Conservation (phyloP, 2,113 vertebrate species). For the Clinocottus analis region DNA sequence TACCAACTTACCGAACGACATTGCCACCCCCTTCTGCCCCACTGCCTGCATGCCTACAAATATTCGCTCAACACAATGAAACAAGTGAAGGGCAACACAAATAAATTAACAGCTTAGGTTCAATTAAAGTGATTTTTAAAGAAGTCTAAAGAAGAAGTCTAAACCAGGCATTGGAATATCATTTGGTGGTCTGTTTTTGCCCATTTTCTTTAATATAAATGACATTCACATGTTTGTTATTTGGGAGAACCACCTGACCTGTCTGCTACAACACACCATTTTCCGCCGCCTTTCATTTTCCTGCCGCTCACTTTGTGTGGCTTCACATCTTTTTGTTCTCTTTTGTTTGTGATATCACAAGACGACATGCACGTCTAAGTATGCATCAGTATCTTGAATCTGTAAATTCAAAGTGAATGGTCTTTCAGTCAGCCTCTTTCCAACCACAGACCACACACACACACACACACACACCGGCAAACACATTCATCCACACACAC, state of each 20-base stretch:
- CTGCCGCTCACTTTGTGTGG: background rate
- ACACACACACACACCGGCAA: slow-evolving; percentile 24
- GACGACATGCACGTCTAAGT: slow-evolving; percentile 19
- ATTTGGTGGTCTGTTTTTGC: background rate
- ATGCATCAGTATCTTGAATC: slow-evolving; percentile 50
- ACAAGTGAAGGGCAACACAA: background rate
- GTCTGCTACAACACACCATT: background rate
- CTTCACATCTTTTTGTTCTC: slow-evolving; percentile 32
- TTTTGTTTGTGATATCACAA: background rate
- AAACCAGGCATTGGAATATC: background rate
- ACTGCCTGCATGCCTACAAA: background rate
- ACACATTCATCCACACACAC: slow-evolving; percentile 31
- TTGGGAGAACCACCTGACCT: slow-evolving; percentile 30
- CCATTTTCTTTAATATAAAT: background rate
- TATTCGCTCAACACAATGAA: background rate
- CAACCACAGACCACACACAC: slow-evolving; percentile 74
- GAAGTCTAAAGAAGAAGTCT: background rate
- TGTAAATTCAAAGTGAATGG: slow-evolving; percentile 33
- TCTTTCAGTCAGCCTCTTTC: slow-evolving; percentile 30
- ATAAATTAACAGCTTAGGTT: background rate
- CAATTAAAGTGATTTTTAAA: background rate
- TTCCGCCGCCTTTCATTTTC: slow-evolving; percentile 11
- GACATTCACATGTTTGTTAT: background rate
- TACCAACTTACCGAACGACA: no score
- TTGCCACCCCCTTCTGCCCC: no score